Base-by-base conservation (phyloP, 1,140 invertebrate genomes). In the Uloborus diversus region DNA sequence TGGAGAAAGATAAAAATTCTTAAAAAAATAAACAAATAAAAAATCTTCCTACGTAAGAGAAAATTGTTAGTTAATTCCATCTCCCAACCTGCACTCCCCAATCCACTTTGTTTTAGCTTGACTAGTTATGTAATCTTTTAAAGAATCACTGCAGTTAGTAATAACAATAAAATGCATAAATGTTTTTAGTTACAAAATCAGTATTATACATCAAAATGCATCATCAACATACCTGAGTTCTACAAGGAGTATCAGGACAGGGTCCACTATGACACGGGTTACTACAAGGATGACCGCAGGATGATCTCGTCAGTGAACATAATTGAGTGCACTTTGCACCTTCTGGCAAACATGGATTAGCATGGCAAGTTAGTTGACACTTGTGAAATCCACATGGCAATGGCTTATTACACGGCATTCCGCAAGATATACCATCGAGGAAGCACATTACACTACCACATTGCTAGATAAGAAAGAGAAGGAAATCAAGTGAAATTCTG, bases 361-460 rank as follows among this genome's bases (percentile, higher is more conserved):
- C 89, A 84, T 95, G 94, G 83, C 94, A 95, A 1, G 88, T 89
- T 83, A 90, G 89, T 5, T 87, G 90, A 85, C 95, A 96, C 42
- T 90, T 92, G 84, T 97, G 96, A 33, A 91, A 89, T 0, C 91
- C 91, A 85, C 96, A 97, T 0, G 89, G 86, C 27, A 98, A 85
- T 0, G 90, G 88, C 84, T 93, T 94, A 23, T 90, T 90, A 85
- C 97, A 99, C 0, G 92, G 90, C 53, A 94, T 86, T 5, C 96
- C 96, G 86, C 97, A 99, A 4, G 94, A 96, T 62, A 98, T 92
- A 79, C 94, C 93, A 35, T 91, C 91, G 84, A 95, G 90, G 73
- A 96, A 92, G 87, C 96, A 98, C 3, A 94, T 93, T 61, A 98
- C 94, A 28, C 94, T 94, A 83, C 93, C 93, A 9, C 95, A 88